Percentiles rank a stretch among this genome's conserved stretches.
These are phyloP conservation scores for Cosmorhoe ocellata DNA, from an alignment of 2,888 invertebrate species.

Conservation along the genomic window DNA sequence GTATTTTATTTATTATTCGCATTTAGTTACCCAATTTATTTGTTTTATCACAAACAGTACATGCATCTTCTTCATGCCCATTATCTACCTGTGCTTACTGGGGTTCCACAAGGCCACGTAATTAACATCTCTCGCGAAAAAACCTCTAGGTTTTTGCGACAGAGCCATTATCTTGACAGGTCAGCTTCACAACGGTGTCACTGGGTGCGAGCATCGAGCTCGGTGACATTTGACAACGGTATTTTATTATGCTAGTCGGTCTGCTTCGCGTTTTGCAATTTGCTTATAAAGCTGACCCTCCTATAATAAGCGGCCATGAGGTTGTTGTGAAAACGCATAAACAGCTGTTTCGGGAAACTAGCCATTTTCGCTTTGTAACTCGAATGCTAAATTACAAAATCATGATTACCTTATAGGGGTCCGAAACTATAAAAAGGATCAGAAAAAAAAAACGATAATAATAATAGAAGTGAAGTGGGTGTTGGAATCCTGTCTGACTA, in stretches of 20 bases:
- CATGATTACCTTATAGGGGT: no score
- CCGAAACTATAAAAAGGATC: slow-evolving; percentile 12
- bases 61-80: not conserved
- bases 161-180: slow-evolving; percentile 43
- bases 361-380: not conserved
- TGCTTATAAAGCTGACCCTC: slow-evolving; percentile 19
- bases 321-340: slow-evolving; percentile 13
- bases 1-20: no score
- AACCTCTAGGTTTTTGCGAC: slow-evolving; percentile 41
- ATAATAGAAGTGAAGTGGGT: not conserved
- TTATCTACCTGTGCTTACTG: not conserved
- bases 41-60: no score
- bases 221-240: slow-evolving; percentile 28
- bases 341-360: not conserved
- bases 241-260: slow-evolving; percentile 22
- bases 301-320: slow-evolving; percentile 2
- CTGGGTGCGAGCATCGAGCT: slow-evolving; percentile 33
- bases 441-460: slow-evolving; percentile 13
- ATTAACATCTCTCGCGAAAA: slow-evolving; percentile 20
- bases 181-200: slow-evolving; percentile 47
- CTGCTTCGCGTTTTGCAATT: slow-evolving; percentile 14
- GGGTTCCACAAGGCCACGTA: slow-evolving; percentile 11
- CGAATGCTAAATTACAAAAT: not conserved
- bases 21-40: no score
- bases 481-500: slow-evolving; percentile 43